Base-by-base conservation (phyloP, 2,888 invertebrate genomes). In the Drosophila pseudotakahashii region DNA sequence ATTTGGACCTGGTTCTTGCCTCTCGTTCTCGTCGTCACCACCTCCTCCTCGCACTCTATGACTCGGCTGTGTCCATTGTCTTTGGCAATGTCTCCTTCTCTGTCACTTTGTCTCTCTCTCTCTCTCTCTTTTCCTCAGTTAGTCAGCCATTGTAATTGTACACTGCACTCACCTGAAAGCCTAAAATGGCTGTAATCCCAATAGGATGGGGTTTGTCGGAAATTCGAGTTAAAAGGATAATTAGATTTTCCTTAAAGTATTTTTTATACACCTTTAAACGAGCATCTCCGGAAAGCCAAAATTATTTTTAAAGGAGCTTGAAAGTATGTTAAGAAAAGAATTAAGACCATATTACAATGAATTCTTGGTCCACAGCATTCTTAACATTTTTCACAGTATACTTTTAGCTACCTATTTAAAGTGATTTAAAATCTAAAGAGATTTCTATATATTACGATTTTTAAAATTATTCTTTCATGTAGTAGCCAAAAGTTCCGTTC, bases 51-150 rank as follows among this genome's bases (percentile, higher is more conserved):
- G 45, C 55, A 32, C 62, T 57, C 51, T 68, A 66, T 77, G 69
- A 75, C 85, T 81, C 81, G 79, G 66, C 79, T 80, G 57, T 73
- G 51, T 30, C 68, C 80, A 75, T 82, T 85, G 82, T 82, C 79
- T 81, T 83, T 55, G 66, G 64, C 77, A 72, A 76, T 83, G 78
- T 72, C 64, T 60, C 88, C 70, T 63, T 74, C 66, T 45, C 71
- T 76, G 41, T 45, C 48, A 10, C 26, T 26, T 4, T 26, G 26
- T 26, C 32, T 42, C 37, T n/a, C 19, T 66, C 16, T 59, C 10
- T 44, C 55, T 53, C 60, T 64, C 70, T 75, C 71, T 69, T 73
- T 61, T 68, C 73, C 66, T 54, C 59, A 58, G 80, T 73, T 75
- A 75, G 83, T 63, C 83, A 51, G 70, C 76, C 86, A 79, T 80